Base-by-base conservation (phyloP, 2,797 vertebrate species). In the Schizopygopsis malacanthus region DNA sequence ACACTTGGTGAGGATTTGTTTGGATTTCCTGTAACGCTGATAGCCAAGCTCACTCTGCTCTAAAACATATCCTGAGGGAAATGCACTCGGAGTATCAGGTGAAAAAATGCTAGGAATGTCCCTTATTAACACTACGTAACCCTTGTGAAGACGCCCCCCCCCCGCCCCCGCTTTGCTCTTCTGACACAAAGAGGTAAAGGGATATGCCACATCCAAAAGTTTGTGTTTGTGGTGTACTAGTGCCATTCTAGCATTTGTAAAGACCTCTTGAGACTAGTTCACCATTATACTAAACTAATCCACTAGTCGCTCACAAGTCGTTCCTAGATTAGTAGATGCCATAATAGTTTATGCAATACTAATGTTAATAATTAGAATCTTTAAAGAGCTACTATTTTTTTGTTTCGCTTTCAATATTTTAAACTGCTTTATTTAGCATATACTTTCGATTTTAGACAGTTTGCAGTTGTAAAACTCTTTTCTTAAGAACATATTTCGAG, bases 61-160 rank as follows among this genome's bases (percentile, higher is more conserved):
- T 83, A 81, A 75, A 84, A 88, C 90, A 86, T 86, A 88, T 90
- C 80, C 61, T 4, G 33, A 79, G 87, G 88, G 70, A 90, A 88
- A 88, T 18, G 52, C 7, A 7, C 86, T 75, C 1, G 12, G 37
- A 79, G 50, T 81, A 86, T 22, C 16, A 59, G 52, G 20, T 25
- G 13, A 69, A 52, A 89, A 92, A 92, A 94, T 93, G 91, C 87
- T 18, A 85, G 92, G 93, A 94, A 95, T 94, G 73, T 89, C 56
- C 18, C 76, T 63, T 10, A 81, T 75, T 79, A 88, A 80, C 89
- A 88, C 85, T 78, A 87, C 82, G 65, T 45, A 80, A 71, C 45
- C 90, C 88, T 87, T 82, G 52, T 28, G 82, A 87, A 88, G 41
- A 72, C 10, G 11, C 25, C 52, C 25, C 25, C n/a, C 7, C 10